phyloP scores from a whole-genome alignment of 92 coral and sea anemone genomes.

The Phenganax stokvisi region DNA sequence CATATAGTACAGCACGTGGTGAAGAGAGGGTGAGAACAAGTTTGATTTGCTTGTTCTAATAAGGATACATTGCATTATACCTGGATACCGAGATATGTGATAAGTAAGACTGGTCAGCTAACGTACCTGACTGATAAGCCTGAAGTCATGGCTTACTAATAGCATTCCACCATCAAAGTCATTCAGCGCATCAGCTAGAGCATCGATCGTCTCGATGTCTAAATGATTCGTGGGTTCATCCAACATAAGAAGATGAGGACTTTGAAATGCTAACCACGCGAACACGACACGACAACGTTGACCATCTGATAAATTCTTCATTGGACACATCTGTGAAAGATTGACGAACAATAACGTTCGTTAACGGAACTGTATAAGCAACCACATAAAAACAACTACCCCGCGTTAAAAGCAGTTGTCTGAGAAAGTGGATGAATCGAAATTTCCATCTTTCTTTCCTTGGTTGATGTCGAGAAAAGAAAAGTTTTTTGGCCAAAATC shows the following conservation, averaged over 20 bases:
- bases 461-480: no score
- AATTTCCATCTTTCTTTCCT: no score
- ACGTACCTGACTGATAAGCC: conserved; percentile 90
- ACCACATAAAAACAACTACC: no score
- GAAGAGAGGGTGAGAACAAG: no score
- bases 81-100: not conserved
- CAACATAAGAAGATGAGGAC: conserved; percentile 86
- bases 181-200: conserved; percentile 91
- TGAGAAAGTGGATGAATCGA: no score
- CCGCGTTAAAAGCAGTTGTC: no score
- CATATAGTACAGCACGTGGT: no score
- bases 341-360: no score
- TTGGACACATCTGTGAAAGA: conserved; percentile 70
- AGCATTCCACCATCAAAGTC: conserved; percentile 95
- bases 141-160: conserved; percentile 95
- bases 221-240: conserved; percentile 99
- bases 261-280: conserved; percentile 95
- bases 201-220: conserved; percentile 98
- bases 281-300: conserved; percentile 98
- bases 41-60: no score
- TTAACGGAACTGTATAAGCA: no score
- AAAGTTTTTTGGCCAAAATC: no score
- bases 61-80: no score
- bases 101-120: not conserved
- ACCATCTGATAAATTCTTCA: conserved; percentile 91